These are phyloP conservation scores for Drosophila histrio DNA, from an alignment of 2,888 invertebrate species.

Conservation along the genomic window DNA sequence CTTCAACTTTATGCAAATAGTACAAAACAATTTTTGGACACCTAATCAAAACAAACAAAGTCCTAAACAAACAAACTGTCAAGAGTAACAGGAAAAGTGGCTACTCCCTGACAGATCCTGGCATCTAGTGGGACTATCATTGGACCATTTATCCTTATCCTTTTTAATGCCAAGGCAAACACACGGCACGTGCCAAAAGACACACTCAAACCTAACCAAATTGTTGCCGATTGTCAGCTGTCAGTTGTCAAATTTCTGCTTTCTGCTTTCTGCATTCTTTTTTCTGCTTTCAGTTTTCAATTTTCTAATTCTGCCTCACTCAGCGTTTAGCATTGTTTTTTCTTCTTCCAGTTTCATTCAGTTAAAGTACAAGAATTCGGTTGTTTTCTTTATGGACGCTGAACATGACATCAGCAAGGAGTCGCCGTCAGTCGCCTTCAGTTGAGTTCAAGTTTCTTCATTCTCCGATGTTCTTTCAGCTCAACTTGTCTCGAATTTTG, in stretches of 20 bases:
- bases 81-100: neutral
- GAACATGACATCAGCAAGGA: conserved; percentile 69
- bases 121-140: conserved; percentile 13
- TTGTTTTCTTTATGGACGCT: conserved; percentile 49
- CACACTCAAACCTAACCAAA: conserved; percentile 17
- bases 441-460: conserved; percentile 17
- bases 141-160: conserved; percentile 28
- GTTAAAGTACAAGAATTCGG: conserved; percentile 36
- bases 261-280: conserved; percentile 24
- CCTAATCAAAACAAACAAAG: conserved; percentile 71
- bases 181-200: conserved; percentile 57
- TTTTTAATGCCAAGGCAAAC: conserved; percentile 43
- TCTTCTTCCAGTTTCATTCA: conserved; percentile 1
- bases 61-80: conserved; percentile 66
- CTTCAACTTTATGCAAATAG: conserved; percentile 66
- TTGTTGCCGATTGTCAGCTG: conserved; percentile 33
- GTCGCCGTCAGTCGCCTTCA: conserved; percentile 23
- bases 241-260: conserved; percentile 55
- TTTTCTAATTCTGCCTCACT: conserved; percentile 37
- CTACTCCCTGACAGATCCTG: conserved; percentile 8
- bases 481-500: conserved; percentile 48
- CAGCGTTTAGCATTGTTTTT: conserved; percentile 19
- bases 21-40: conserved; percentile 57
- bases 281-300: conserved; percentile 55
- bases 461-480: conserved; percentile 38